These are phyloP conservation scores for Epinotia nisella DNA, from an alignment of 2,888 invertebrate genomes.

Conservation along the genomic window DNA sequence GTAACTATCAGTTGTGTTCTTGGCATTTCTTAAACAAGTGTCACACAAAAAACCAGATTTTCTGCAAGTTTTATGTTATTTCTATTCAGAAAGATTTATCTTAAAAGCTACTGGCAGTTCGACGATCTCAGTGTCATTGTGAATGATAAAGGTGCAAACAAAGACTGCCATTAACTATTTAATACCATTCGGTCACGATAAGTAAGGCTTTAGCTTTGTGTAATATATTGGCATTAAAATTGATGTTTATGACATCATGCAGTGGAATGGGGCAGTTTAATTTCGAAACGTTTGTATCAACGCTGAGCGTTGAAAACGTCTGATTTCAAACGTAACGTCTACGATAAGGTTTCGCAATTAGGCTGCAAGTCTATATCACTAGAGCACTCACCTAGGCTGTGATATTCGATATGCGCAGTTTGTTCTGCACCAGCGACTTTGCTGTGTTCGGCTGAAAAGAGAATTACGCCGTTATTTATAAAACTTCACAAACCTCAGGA, in stretches of 20 bases:
- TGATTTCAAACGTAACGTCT: neutral
- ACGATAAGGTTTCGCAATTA: neutral
- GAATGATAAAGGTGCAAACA: neutral
- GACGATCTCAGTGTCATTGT: no score
- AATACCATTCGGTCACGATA: neutral
- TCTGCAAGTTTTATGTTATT: no score
- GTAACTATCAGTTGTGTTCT: no score
- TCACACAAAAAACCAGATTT: no score
- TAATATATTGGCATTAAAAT: no score
- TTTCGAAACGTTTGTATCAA: neutral
- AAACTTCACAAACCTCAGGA: no score
- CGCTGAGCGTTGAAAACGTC: neutral
- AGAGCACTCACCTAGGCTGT: slow-evolving; percentile 66
- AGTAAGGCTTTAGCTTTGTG: no score
- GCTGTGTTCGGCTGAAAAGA: slow-evolving; percentile 62
- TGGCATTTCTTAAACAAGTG: no score
- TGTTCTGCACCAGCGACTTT: slow-evolving; percentile 58
- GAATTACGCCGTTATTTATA: neutral
- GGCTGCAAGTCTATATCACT: neutral
- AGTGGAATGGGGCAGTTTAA: neutral
- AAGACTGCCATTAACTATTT: neutral
- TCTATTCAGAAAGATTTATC: no score
- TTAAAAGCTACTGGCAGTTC: no score
- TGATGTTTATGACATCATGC: no score
- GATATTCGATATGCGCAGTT: slow-evolving; percentile 72